Base-by-base conservation (phyloP, 2,113 vertebrate genomes). In the Eretmochelys imbricata region DNA sequence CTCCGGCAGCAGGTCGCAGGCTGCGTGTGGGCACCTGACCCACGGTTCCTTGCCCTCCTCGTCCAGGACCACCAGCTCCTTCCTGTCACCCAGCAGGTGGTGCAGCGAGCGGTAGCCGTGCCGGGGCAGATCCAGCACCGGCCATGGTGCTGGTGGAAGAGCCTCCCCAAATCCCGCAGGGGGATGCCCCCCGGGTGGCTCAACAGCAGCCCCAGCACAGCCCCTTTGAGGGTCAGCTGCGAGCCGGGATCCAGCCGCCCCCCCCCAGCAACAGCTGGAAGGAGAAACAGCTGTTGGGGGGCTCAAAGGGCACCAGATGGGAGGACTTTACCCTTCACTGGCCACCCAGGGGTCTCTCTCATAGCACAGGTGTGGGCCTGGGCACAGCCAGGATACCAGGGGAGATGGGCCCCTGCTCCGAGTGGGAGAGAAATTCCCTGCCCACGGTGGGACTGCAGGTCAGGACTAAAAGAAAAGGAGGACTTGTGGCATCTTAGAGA, bases 81-180 rank as follows among this genome's bases (percentile, higher is more conserved):
- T 86, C 84, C 87, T 82, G 29, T 93, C 88, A 19, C 82, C 13
- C 48, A 93, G 51, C 20, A 93, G 80, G 5, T 14, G 46, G 46
- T 16, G 85, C 53, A 93, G 53, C 3, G 92, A 90, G 38, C 13
- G n/a, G 62, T 90, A 93, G 9, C 92, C 88, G 81, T 93, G 82
- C 5, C 59, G 54, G 27, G 46, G 22, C 29, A 93, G 65, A 7
- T 90, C 82, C 42, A 93, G 46, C 62, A 22, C 35, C 89, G 89
- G 50, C 92, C 83, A 49, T 93, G 92, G 19, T 48, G 38, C 51
- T 87, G 76, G 8, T 75, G 78, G n/a, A 93, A 93, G 2, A 86
- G 88, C 46, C 92, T 84, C 42, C 62, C 78, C 46, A 93, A 87
- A 25, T 93, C 88, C 11, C 46, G 25, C 54, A 81, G 13, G 11